Percentiles rank a stretch among this genome's conserved stretches.
Conservation (phyloP, 23 tunicate species). For the Ciona savignyi region DNA sequence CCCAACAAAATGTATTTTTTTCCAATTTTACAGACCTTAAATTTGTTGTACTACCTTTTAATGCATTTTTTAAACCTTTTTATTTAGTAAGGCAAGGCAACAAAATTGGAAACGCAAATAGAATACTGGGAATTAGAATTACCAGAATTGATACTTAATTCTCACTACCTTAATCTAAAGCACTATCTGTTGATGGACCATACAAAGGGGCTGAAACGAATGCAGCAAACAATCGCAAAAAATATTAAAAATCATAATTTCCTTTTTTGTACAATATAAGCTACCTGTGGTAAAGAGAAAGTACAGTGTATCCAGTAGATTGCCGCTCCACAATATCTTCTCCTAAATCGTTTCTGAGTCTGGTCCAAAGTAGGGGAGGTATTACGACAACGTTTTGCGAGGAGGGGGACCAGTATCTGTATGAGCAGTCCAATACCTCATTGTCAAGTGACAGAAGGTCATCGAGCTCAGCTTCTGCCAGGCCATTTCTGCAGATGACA, state of each 20-base stretch:
- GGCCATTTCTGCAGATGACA: conserved; percentile 60
- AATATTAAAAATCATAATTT: background rate
- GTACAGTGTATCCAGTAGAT: conserved; percentile 61
- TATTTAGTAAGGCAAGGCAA: no score
- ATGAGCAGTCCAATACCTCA: conserved; percentile 40
- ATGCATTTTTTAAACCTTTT: no score
- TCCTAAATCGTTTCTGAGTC: conserved; percentile 40
- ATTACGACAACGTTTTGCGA: conserved; percentile 33
- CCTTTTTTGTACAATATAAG: background rate
- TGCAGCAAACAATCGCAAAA: no score
- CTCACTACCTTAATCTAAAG: background rate
- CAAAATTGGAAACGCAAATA: no score
- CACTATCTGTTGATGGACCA: background rate
- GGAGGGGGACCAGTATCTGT: conserved; percentile 79
- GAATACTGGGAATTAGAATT: background rate
- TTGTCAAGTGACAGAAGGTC: conserved; percentile 80
- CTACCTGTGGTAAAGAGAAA: conserved; percentile 69
- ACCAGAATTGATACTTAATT: background rate
- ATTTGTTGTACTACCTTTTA: no score
- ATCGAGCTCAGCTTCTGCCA: conserved; percentile 55
- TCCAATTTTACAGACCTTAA: no score
- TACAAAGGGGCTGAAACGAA: no score
- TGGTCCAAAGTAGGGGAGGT: conserved; percentile 55
- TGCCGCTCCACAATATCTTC: conserved; percentile 76
- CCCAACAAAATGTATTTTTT: no score